Conservation (phyloP, 2,797 vertebrate genomes). For the Ptychadena robeensis region DNA sequence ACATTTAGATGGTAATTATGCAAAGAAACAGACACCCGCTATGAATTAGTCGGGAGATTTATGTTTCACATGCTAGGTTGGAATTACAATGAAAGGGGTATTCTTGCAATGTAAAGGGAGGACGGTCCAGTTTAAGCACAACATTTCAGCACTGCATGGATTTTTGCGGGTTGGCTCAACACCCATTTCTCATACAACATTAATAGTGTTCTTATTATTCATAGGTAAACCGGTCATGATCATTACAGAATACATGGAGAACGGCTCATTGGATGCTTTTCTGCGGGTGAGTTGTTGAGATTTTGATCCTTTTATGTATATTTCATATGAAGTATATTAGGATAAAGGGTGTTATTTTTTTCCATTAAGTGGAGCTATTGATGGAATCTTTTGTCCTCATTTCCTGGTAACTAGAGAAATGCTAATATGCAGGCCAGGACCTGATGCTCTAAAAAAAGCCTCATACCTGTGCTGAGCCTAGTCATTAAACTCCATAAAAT, state of each 20-base stretch:
- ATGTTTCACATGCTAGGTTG: slow-evolving; percentile 52
- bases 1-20: slow-evolving; percentile 58
- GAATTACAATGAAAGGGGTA: slow-evolving; percentile 24
- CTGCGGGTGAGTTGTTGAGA: slow-evolving; percentile 86
- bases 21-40: slow-evolving; percentile 43
- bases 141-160: background rate
- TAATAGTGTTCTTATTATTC: slow-evolving; percentile 66
- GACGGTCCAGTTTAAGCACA: background rate
- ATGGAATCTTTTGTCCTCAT: no score
- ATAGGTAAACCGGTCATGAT: slow-evolving; percentile 99
- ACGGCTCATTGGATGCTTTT: slow-evolving; percentile 96
- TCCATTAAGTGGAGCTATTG: no score
- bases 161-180: background rate
- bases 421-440: no score
- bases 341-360: no score
- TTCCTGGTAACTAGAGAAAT: no score
- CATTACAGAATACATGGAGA: slow-evolving; percentile 99
- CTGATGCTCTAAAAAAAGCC: no score
- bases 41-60: slow-evolving; percentile 46
- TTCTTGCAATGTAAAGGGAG: background rate
- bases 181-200: slow-evolving; percentile 24
- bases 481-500: no score
- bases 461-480: no score
- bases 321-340: no score
- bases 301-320: background rate